phyloP scores from a whole-genome alignment of 2,888 invertebrate species.

The Escarpia spicata region DNA sequence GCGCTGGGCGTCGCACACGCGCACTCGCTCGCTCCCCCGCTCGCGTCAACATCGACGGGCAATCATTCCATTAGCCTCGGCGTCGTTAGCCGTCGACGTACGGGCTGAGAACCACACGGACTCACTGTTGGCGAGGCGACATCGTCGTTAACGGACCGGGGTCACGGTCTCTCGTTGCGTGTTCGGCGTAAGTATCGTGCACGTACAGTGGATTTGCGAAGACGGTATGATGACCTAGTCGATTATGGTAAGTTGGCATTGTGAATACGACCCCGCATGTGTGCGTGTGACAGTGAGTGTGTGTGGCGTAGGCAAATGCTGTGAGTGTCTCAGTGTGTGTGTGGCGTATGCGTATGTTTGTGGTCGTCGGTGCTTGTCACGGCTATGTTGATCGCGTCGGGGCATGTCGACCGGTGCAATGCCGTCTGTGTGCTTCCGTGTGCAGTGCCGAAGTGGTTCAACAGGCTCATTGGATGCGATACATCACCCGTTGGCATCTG shows the following conservation, averaged over 20 bases:
- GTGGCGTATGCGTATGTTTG: neutral
- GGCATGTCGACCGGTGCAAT: neutral
- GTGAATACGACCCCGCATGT: neutral
- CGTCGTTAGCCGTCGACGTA: neutral
- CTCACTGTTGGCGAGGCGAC: neutral
- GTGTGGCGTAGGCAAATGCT: too few relatives aligned
- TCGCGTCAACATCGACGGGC: neutral
- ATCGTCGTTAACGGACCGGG: neutral
- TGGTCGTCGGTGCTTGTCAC: neutral
- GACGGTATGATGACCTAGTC: neutral
- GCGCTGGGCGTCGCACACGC: neutral
- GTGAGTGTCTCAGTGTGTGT: neutral
- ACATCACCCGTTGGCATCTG: neutral
- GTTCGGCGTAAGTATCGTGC: neutral
- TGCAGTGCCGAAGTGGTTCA: neutral
- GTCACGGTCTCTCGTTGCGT: neutral
- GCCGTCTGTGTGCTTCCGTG: neutral
- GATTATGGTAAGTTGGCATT: neutral
- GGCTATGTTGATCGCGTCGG: neutral
- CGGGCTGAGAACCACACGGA: neutral
- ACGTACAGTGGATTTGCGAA: neutral
- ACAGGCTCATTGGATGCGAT: neutral
- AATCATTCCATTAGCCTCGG: neutral
- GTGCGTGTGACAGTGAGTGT: too few relatives aligned
- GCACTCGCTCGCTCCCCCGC: neutral